Evolutionary conservation across 2,888 invertebrate genomes (phyloP).

Genomic region (Brenthis daphne): DNA sequence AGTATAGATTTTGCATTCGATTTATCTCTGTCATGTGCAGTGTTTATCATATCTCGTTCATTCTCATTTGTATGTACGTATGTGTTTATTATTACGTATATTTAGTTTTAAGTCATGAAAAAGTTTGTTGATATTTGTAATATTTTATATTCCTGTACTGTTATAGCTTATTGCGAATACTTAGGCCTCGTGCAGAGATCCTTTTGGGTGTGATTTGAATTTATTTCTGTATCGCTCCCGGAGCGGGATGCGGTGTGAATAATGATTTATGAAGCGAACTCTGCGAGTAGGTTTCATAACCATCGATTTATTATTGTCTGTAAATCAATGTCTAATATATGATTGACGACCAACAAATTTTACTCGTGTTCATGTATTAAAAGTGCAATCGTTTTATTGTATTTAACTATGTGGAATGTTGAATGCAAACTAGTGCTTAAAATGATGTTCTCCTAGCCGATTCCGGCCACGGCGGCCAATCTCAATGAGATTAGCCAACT

Average conservation of each 20-base stretch:
- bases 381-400: too few species aligned
- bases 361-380: background rate
- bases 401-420: too few species aligned
- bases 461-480: too few species aligned
- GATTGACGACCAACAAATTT: constrained; percentile 10
- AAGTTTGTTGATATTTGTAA: background rate
- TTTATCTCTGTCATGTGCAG: constrained; percentile 25
- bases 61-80: background rate
- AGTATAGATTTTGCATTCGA: constrained; percentile 22
- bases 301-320: constrained; percentile 25
- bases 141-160: background rate
- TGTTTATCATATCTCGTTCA: constrained; percentile 12
- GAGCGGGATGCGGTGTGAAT: constrained; percentile 43
- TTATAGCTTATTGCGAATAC: constrained; percentile 28
- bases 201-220: constrained; percentile 46
- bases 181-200: constrained; percentile 42
- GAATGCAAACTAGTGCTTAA: too few species aligned
- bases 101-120: background rate
- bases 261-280: constrained; percentile 34
- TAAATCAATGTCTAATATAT: constrained; percentile 1
- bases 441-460: too few species aligned
- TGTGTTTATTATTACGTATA: background rate
- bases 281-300: constrained; percentile 39
- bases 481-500: too few species aligned
- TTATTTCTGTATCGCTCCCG: constrained; percentile 46